phyloP scores from a whole-genome alignment of 2,113 vertebrate species.

The Megatriorchis doriae region DNA sequence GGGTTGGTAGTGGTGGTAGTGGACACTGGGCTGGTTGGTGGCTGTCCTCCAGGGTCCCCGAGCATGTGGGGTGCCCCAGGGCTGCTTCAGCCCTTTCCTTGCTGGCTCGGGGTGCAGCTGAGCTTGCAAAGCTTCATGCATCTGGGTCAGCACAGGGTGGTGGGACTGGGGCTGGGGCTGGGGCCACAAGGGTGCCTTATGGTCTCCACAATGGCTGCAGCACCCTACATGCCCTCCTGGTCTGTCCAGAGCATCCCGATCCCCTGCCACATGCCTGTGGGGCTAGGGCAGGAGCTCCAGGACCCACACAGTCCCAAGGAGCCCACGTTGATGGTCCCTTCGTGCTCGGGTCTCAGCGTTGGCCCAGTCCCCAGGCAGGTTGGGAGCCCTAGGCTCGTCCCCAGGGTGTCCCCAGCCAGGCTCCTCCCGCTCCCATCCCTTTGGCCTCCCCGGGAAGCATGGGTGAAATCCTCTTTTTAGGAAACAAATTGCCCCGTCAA shows the following conservation, averaged over 20 bases:
- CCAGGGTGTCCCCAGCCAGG: neutral
- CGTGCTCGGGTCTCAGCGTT: rapidly evolving
- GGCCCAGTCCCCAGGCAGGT: rapidly evolving
- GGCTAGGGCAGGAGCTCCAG: neutral
- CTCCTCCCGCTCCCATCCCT: neutral
- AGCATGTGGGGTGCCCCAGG: neutral
- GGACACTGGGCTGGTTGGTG: no score
- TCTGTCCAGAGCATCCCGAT: neutral
- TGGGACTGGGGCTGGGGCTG: neutral
- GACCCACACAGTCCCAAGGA: rapidly evolving
- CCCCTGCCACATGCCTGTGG: rapidly evolving
- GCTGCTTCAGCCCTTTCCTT: neutral
- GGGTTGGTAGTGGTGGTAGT: neutral
- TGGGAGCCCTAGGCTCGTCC: neutral
- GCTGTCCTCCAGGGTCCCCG: neutral
- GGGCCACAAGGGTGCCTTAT: neutral
- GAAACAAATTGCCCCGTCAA: neutral
- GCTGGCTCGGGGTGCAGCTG: neutral
- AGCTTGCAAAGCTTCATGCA: neutral
- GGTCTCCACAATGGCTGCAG: rapidly evolving
- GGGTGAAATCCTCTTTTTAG: neutral
- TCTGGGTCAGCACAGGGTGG: neutral
- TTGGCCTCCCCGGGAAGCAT: rapidly evolving
- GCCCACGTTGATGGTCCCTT: neutral
- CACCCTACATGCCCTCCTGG: neutral